These are phyloP conservation scores for Albula glossodonta DNA, from an alignment of 2,113 vertebrate species.

Conservation along the genomic window DNA sequence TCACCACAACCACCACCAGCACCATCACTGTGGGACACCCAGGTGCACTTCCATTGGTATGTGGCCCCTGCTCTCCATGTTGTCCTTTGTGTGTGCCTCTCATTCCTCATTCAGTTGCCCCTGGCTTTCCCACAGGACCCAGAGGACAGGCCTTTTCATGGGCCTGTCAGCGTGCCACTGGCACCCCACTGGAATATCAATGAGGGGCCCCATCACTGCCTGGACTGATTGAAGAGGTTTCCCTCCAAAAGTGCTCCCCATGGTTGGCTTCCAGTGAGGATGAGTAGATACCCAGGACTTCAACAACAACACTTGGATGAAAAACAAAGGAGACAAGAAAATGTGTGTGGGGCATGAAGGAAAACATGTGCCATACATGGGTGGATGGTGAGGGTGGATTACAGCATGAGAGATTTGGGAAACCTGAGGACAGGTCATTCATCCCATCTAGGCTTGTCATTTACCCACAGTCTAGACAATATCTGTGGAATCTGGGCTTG, in stretches of 20 bases:
- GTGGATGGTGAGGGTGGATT: slow-evolving; percentile 28
- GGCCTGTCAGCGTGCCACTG: slow-evolving; percentile 13
- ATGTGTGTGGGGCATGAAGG: slow-evolving; percentile 31
- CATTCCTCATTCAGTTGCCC: slow-evolving; percentile 18
- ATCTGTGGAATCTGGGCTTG: too few relatives aligned
- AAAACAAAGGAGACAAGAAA: slow-evolving; percentile 15
- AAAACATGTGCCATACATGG: slow-evolving; percentile 40
- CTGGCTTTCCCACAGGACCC: slow-evolving; percentile 25
- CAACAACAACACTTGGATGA: slow-evolving; percentile 25
- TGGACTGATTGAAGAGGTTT: slow-evolving; percentile 24
- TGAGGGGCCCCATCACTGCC: slow-evolving; percentile 19
- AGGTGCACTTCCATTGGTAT: slow-evolving; percentile 28
- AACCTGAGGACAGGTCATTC: neutral
- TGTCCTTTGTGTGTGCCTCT: slow-evolving; percentile 24
- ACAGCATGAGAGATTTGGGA: neutral
- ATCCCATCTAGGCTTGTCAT: too few relatives aligned
- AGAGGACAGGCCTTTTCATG: slow-evolving; percentile 18
- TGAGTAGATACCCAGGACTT: slow-evolving; percentile 20
- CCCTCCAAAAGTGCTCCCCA: neutral
- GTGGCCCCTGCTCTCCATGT: slow-evolving; percentile 29
- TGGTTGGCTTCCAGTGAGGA: neutral
- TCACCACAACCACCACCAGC: neutral
- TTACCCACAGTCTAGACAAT: too few relatives aligned
- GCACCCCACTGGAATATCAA: slow-evolving; percentile 29
- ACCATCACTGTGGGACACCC: slow-evolving; percentile 28